Evolutionary conservation across 2,113 vertebrate genomes (phyloP).

Genomic region (Leucopsar rothschildi): DNA sequence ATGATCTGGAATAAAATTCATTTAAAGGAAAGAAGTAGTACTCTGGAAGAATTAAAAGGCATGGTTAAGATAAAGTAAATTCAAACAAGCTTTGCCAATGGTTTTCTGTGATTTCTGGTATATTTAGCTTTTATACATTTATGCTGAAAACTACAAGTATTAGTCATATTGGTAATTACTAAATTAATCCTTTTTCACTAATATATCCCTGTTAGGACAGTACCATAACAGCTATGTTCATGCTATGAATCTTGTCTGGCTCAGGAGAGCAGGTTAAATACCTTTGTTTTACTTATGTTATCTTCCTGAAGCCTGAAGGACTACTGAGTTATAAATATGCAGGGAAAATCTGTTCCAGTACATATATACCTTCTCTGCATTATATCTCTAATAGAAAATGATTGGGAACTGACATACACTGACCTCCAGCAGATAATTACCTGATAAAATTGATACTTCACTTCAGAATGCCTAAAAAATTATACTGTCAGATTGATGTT

Average conservation of each 20-base stretch:
- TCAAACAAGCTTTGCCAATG: not conserved
- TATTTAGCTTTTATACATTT: not conserved
- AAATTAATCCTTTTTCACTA: not conserved
- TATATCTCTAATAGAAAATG: conserved; percentile 21
- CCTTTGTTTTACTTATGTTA: not conserved
- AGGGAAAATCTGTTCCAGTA: not conserved
- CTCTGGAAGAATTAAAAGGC: not conserved
- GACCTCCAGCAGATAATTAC: conserved; percentile 25
- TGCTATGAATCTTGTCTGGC: not conserved
- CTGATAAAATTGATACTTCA: conserved; percentile 47
- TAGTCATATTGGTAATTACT: not conserved
- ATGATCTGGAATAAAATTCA: not conserved
- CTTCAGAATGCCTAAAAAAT: conserved; percentile 31
- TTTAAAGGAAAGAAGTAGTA: not conserved
- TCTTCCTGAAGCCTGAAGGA: not conserved
- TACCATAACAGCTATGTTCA: not conserved
- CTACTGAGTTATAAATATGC: not conserved
- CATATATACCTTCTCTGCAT: not conserved
- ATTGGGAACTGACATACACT: not conserved
- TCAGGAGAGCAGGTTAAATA: not conserved
- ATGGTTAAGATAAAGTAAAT: not conserved
- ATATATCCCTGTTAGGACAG: not conserved
- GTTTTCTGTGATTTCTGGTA: not conserved
- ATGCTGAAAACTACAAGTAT: not conserved
- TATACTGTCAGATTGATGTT: conserved; percentile 29